Base-by-base conservation (phyloP, 1,140 invertebrate genomes). In the Platorchestia sp. region DNA sequence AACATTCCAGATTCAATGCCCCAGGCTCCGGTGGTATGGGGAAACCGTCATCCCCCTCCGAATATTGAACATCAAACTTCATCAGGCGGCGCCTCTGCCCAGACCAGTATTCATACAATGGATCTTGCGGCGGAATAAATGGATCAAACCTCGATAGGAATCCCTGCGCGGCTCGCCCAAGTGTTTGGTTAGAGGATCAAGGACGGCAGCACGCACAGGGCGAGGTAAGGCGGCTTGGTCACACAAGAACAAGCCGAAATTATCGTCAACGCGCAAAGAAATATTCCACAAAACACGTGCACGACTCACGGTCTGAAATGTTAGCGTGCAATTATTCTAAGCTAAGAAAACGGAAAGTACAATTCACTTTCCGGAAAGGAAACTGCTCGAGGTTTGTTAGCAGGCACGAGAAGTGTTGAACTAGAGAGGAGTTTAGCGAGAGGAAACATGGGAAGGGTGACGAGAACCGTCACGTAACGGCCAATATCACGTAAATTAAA, bases 121-220 rank as follows among this genome's bases (percentile, higher is more conserved):
- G 59, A 75, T 75, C 59, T 75, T 75, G 87, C 87, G 43, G 87
- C n/a, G 41, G 41, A 89, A 89, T 89, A 44, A 89, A 89, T 89
- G 87, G 87, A 89, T 89, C 87, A 41, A 89, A 44, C 87, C 87
- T 89, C 42, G 43, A 89, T 89, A 89, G n/a, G 87, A 89, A 89
- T 89, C 87, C 87, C n/a, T 42, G n/a, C 10, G 59, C 59, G 59
- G 59, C 27, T 75, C 59, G 36, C 59, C 59, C 59, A 75, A 75
- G 59, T 75, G 59, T 75, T 75, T 75, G 59, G 59, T 75, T 75
- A 75, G 36, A 75, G 59, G 59, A 75, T 75, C 59, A 75, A 75
- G 59, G 27, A 75, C 14, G 27, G 59, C 59, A 75, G 27, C 59
- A 10, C 59, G 36, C n/a, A n/a, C n/a, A 75, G 59, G 19, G 59